phyloP scores from a whole-genome alignment of 2,888 invertebrate species.

The Mimas tiliae region DNA sequence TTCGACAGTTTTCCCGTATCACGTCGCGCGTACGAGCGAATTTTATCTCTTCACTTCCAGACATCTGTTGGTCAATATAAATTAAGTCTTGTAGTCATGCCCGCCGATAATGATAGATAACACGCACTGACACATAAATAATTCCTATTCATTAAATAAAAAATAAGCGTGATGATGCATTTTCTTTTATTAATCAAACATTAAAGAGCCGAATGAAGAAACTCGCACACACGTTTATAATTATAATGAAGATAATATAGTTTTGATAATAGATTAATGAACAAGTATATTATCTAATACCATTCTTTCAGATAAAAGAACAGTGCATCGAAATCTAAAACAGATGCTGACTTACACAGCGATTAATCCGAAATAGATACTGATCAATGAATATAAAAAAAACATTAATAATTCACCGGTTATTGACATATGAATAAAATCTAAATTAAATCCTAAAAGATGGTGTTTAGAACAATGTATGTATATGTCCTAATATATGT shows the following conservation, averaged over 20 bases:
- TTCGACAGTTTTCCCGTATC: conserved; percentile 46
- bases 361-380: too few species aligned
- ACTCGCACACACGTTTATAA: neutral
- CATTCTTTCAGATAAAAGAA: too few species aligned
- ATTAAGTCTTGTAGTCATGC: conserved; percentile 52
- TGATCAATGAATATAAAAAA: too few species aligned
- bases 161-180: too few species aligned
- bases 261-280: neutral
- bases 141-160: neutral
- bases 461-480: too few species aligned
- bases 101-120: conserved; percentile 39
- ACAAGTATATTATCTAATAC: neutral
- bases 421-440: too few species aligned
- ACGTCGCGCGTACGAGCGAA: conserved; percentile 52
- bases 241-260: neutral
- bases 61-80: conserved; percentile 61
- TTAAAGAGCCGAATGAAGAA: neutral
- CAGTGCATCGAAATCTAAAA: neutral
- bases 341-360: too few species aligned
- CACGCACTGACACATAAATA: conserved; percentile 27
- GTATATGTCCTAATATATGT: too few species aligned
- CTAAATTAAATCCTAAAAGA: too few species aligned
- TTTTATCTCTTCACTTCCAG: conserved; percentile 54
- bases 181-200: neutral
- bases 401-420: too few species aligned